Base-by-base conservation (phyloP, 1,140 invertebrate species). In the Proctacanthus coquilletti region DNA sequence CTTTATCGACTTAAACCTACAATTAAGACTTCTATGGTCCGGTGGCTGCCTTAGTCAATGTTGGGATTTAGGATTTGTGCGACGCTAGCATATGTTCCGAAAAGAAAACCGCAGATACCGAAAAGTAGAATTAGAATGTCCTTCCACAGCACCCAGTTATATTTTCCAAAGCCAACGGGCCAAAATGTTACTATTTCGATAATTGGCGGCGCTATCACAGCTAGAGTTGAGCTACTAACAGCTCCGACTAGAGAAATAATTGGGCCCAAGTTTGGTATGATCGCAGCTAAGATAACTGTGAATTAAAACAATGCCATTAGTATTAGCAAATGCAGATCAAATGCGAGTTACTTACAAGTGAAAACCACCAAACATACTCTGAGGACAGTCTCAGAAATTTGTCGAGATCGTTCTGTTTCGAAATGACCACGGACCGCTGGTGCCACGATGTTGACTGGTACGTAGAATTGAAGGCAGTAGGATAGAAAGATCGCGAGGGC, bases 221-320 rank as follows among this genome's bases (percentile, higher is more conserved):
- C 87, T 37, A 94, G 65, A 1, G 84, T 77, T 9, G 84, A 87
- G 51, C 85, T 88, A 52, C 82, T 84, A 27, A 93, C 74, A 9
- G 91, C 85, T 5, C 91, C 91, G 18, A 94, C 85, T 20, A 93
- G 64, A 0, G 87, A 87, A 34, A 95, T 95, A 27, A 94, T 78
- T 18, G 84, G 70, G 36, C 86, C 84, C 39, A 95, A 63, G 59
- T 91, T 82, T 5, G 87, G 86, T 51, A 94, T 82, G 10, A 78
- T 65, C 9, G 77, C 73, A 3, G 88, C 88, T 39, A 92, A 64
- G n/a, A 72, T 55, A 72, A 88, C 84, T 87, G 63, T 21, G 69
- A 23, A 42, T 15, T 15, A 39, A 2, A 4, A 5, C 4, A 9
- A 3, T 20, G 18, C 3, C 8, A 1, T 9, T 27, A 27, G 8